Evolutionary conservation across 2,797 vertebrate species (phyloP).

Genomic region (Periophthalmus magnuspinnatus): DNA sequence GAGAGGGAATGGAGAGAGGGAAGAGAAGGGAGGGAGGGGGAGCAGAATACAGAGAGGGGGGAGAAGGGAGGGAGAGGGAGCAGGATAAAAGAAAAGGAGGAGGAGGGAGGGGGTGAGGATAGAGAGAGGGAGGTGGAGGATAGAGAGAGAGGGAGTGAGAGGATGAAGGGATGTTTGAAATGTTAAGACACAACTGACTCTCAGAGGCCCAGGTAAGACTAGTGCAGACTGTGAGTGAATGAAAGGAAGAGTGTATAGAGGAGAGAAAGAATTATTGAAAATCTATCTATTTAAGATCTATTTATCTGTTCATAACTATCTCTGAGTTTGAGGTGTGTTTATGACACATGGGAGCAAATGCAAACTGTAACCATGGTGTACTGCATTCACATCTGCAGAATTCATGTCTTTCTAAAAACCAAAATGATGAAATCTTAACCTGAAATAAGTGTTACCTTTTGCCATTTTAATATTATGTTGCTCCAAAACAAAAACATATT

Average conservation of each 20-base stretch:
- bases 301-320: background rate
- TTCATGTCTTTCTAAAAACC: no score
- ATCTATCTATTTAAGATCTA: background rate
- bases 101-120: no score
- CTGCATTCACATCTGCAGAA: no score
- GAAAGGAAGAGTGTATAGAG: background rate
- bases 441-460: no score
- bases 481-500: no score
- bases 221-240: constrained; percentile 53
- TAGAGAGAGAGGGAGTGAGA: constrained; percentile 23
- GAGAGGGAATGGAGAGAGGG: constrained; percentile 21
- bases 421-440: no score
- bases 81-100: no score
- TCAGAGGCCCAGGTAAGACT: constrained; percentile 61
- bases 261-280: background rate
- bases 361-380: background rate
- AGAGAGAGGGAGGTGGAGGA: constrained; percentile 25
- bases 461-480: no score
- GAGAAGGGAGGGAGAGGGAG: no score
- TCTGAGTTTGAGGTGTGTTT: background rate
- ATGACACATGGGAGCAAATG: background rate
- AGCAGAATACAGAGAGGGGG: no score
- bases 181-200: constrained; percentile 71
- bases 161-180: constrained; percentile 60
- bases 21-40: constrained; percentile 20